Evolutionary conservation across 1,140 invertebrate genomes (phyloP), one percentile per base, ranked within the genome.

Genomic region (Aplysia californica): DNA sequence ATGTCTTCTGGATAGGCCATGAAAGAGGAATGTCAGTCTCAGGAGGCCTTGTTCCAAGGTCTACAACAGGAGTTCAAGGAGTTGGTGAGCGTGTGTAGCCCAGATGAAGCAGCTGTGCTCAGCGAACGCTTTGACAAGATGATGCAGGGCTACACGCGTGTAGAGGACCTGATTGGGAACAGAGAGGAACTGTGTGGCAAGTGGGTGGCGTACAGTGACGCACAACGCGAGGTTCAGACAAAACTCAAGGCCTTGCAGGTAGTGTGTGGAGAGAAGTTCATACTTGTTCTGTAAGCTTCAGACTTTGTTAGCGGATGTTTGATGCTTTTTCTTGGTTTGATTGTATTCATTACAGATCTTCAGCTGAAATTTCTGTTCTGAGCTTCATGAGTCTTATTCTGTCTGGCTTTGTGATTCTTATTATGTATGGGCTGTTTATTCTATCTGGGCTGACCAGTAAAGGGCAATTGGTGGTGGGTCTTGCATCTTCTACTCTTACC

Each of bases 181-280:
- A 94, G 95, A 85, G 92, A 93, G 26, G 93, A 94, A 78, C 90
- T 97, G 72, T 89, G 97, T 31, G 93, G 96, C 86, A 95, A 95
- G 79, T 97, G 96, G 95, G 92, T 92, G 0, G 94, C 96, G 79
- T 91, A 97, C 35, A 94, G 93, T 55, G 80, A 75, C 75, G 96
- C 95, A 94, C 93, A 94, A 79, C 92, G 94, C 78, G 95, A 96
- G 77, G 93, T 94, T n/a, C 93, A 92, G 75, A 94, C 94, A 80
- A 94, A 95, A 83, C 85, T 97, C 66, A 92, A 93, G 74, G 94
- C 96, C 80, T 92, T 95, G 50, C 93, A 95, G 83, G 58, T 61
- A 6, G 58, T 10, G 58, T n/a, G n/a, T n/a, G n/a, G n/a, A n/a
- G n/a, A n/a, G n/a, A n/a, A n/a, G n/a, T n/a, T n/a, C n/a, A n/a